Conservation (phyloP, 2,113 vertebrate genomes). For the Amphiprion percula region DNA sequence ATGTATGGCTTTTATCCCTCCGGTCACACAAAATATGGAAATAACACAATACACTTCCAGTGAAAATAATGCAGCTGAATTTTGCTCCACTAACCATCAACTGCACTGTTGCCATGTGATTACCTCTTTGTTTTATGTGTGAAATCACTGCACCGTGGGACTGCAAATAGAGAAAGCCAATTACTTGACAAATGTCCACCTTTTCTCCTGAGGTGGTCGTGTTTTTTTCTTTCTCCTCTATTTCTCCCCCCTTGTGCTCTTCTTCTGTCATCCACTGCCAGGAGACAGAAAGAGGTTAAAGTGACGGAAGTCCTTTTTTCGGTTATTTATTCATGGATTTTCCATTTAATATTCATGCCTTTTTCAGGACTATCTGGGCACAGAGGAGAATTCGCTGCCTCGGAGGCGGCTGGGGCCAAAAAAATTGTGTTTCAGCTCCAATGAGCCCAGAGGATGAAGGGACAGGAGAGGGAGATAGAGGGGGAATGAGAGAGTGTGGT, state of each 20-base stretch:
- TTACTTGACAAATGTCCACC: conserved; percentile 77
- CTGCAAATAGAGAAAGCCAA: conserved; percentile 69
- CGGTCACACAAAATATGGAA: conserved; percentile 56
- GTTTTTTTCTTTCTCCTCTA: conserved; percentile 32
- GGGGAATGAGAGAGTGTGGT: conserved; percentile 64
- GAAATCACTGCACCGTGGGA: conserved; percentile 64
- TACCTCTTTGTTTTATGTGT: conserved; percentile 72
- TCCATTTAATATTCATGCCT: conserved; percentile 86
- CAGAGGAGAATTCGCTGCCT: conserved; percentile 81
- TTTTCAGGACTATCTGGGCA: conserved; percentile 83
- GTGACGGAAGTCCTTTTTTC: conserved; percentile 74
- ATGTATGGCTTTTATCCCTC: conserved; percentile 61
- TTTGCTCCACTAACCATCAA: conserved; percentile 58
- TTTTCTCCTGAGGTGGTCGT: conserved; percentile 60
- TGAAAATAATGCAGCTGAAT: conserved; percentile 68
- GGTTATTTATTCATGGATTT: conserved; percentile 86
- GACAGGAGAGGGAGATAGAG: conserved; percentile 57
- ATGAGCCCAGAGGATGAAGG: conserved; percentile 80
- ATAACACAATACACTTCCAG: conserved; percentile 53
- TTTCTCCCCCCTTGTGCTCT: conserved; percentile 56
- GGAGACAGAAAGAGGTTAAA: conserved; percentile 72
- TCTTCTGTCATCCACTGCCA: conserved; percentile 67
- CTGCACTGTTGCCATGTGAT: conserved; percentile 68
- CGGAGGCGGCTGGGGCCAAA: conserved; percentile 73
- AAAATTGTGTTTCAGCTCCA: conserved; percentile 85